Conservation (phyloP, 2,797 vertebrate genomes). For the Halcyon badia region DNA sequence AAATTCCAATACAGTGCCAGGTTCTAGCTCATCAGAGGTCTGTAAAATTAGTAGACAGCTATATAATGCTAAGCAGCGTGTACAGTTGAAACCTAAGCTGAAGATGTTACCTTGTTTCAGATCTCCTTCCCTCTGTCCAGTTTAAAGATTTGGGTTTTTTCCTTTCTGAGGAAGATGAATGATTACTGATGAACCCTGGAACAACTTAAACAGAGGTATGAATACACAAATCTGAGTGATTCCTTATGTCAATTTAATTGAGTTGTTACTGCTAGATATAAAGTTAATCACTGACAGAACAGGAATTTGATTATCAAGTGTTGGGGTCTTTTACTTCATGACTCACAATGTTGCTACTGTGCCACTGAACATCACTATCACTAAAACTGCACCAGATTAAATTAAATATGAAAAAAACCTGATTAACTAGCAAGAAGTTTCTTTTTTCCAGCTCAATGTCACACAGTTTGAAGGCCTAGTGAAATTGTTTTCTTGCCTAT, state of each 20-base stretch:
- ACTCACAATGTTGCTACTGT: not conserved
- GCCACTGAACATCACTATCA: not conserved
- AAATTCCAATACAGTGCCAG: not conserved
- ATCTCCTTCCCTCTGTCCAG: not conserved
- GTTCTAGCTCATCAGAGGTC: accelerated
- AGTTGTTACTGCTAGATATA: not conserved
- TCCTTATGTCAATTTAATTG: not conserved
- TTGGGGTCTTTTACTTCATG: not conserved
- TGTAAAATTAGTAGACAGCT: not conserved
- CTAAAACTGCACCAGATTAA: not conserved
- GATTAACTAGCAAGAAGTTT: not conserved
- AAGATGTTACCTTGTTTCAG: not conserved
- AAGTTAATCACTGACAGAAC: not conserved
- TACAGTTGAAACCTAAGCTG: not conserved
- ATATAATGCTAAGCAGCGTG: not conserved
- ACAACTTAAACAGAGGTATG: not conserved
- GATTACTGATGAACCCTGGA: not conserved
- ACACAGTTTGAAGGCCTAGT: not conserved
- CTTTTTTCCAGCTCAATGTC: not conserved
- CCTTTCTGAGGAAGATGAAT: not conserved
- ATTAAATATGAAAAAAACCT: not conserved
- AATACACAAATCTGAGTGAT: not conserved
- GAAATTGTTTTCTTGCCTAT: not conserved
- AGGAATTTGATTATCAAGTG: not conserved
- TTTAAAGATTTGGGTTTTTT: not conserved